Conservation (phyloP, 2,797 vertebrate genomes). For the Hyperoplus lanceolatus region DNA sequence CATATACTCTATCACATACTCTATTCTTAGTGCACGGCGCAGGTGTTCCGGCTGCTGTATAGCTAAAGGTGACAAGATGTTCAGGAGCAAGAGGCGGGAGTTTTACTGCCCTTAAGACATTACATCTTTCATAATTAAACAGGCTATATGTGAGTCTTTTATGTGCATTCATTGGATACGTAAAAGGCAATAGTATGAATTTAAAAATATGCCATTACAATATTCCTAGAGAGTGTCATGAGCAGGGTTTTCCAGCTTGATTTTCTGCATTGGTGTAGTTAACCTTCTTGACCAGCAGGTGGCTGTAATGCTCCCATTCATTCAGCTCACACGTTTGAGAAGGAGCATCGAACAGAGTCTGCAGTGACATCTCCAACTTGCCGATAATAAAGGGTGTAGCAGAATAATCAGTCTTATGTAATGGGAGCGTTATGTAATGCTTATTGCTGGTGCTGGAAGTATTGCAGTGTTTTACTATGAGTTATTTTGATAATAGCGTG, state of each 20-base stretch:
- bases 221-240: not conserved
- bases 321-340: conserved; percentile 21
- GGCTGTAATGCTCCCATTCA: conserved; percentile 58
- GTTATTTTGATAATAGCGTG: conserved; percentile 62
- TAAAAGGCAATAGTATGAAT: not conserved
- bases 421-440: conserved; percentile 65
- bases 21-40: conserved; percentile 62
- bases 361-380: conserved; percentile 5
- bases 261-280: conserved; percentile 53
- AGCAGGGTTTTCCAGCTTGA: not conserved
- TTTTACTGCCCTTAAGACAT: conserved; percentile 30
- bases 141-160: not conserved
- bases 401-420: conserved; percentile 61
- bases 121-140: not conserved
- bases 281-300: conserved; percentile 70
- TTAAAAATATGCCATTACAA: not conserved
- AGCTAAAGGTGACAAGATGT: conserved; percentile 25
- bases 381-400: conserved; percentile 38
- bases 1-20: conserved; percentile 53
- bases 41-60: conserved; percentile 41
- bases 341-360: conserved; percentile 39
- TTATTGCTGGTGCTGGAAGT: conserved; percentile 49
- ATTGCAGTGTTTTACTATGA: conserved; percentile 58
- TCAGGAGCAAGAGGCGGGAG: not conserved
- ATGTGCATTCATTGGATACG: not conserved